Evolutionary conservation across 2,888 invertebrate species (phyloP), one percentile per base, ranked within the genome.

Genomic region (Acanthosepion lycidas): DNA sequence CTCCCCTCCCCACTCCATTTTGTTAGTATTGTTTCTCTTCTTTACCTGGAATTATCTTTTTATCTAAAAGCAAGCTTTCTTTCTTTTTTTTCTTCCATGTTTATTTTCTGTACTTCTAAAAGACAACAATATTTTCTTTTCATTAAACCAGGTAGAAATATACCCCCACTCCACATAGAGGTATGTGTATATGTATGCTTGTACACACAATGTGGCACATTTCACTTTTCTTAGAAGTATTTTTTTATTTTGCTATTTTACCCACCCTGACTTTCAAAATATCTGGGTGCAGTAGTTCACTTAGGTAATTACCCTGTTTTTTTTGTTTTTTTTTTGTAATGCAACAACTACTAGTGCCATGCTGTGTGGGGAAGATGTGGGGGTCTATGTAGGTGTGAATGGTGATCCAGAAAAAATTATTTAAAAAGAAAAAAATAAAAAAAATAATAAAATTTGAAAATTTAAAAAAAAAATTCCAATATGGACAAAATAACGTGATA

Each of bases 191-290:
- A 78, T 78, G 78, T n/a, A 78, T 78, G n/a, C n/a, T 78, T 78
- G n/a, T 78, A 78, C 78, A 78, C 78, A 33, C 78, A n/a, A 78
- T 59, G 78, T n/a, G 78, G 78, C 78, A n/a, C n/a, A 78, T 78
- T 78, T 78, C n/a, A 78, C 59, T 59, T 59, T 59, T 55, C 28
- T 78, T 78, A 78, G 15, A 78, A 33, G 3, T 9, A 12, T 78
- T 78, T 78, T 18, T 78, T 12, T 78, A n/a, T 8, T n/a, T 12
- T n/a, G 12, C 20, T 55, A 4, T 55, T 55, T 23, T 59, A 20
- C 59, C n/a, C 23, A 33, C 78, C n/a, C n/a, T 78, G 78, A 78
- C n/a, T 78, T 78, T 78, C 18, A 15, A 15, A n/a, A 78, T n/a
- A 78, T 78, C 78, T 78, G 78, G n/a, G 78, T 78, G 33, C 12